These are phyloP conservation scores for Drosophila austrosaltans DNA, from an alignment of 2,888 invertebrate genomes.

Conservation along the genomic window DNA sequence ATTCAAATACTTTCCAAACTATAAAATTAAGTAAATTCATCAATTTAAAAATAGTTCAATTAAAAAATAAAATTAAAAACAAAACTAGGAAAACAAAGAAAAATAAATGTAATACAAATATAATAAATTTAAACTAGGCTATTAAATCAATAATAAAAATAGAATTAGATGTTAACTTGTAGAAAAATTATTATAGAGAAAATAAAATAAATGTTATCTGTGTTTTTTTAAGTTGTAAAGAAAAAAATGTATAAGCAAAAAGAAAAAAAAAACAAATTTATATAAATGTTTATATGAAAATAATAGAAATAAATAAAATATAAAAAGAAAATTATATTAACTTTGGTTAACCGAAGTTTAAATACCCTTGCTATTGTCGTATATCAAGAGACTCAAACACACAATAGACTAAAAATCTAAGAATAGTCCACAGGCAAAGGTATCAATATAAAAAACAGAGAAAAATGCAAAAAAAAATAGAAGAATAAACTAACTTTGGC, in stretches of 20 bases:
- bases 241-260: neutral
- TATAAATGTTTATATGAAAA: constrained; percentile 17
- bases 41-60: neutral
- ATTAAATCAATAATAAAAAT: neutral
- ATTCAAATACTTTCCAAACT: constrained; percentile 11
- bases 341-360: neutral
- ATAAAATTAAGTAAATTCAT: neutral
- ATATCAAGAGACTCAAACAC: neutral
- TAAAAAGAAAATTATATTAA: neutral
- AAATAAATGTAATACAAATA: neutral
- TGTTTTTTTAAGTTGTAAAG: neutral
- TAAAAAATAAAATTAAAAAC: neutral
- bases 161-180: constrained; percentile 16
- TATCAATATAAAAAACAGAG: neutral
- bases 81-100: no score
- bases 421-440: neutral
- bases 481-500: no score
- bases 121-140: neutral
- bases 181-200: neutral
- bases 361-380: neutral
- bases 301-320: neutral
- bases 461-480: no score
- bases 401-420: no score
- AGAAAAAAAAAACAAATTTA: neutral
- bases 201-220: constrained; percentile 7